Base-by-base conservation (phyloP, 2,888 invertebrate species). In the Tanytarsus gracilentus region DNA sequence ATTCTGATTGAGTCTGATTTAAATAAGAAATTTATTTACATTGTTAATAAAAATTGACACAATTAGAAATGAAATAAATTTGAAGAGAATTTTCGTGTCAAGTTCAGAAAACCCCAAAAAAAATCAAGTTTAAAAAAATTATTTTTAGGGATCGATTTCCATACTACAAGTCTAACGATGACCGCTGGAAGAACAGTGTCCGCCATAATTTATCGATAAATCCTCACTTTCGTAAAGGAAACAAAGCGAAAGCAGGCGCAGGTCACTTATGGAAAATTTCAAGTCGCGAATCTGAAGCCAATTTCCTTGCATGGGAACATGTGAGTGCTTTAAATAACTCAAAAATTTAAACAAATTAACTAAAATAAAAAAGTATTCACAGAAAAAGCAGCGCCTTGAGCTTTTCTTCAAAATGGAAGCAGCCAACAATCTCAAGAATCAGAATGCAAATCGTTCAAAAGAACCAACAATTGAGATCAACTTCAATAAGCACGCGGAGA, bases 141-240 rank as follows among this genome's bases (percentile, higher is more conserved):
- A n/a, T n/a, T n/a, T n/a, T n/a, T n/a, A 92, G 92, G 3, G 88
- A 89, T 68, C 87, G 86, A 62, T 92, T 88, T 73, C 89, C 91
- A 0, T 92, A 83, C 71, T 93, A 89, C 77, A 89, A 89, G 70
- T 86, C 88, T 39, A 87, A 89, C 68, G 92, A 93, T 67, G 92
- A 92, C 70, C 82, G 91, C 67, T 92, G 92, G 92, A 93, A 93
- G 75, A 93, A 93, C 70, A 92, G 91, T 0, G 91, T 93, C 1
- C 78, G 92, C 64, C 92, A 92, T 73, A 93, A 93, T 72, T 76
- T 93, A 14, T 91, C 91, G 30, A 93, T 93, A 69, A 93, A 92
- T 75, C 92, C 92, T 0, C 91, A 92, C 73, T 93, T 93, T 71
- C 80, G 85, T 40, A 92, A 93, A 72, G 91, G 91, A 0, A 84